Evolutionary conservation across 2,113 vertebrate genomes (phyloP).

Genomic region (Oplegnathus fasciatus): DNA sequence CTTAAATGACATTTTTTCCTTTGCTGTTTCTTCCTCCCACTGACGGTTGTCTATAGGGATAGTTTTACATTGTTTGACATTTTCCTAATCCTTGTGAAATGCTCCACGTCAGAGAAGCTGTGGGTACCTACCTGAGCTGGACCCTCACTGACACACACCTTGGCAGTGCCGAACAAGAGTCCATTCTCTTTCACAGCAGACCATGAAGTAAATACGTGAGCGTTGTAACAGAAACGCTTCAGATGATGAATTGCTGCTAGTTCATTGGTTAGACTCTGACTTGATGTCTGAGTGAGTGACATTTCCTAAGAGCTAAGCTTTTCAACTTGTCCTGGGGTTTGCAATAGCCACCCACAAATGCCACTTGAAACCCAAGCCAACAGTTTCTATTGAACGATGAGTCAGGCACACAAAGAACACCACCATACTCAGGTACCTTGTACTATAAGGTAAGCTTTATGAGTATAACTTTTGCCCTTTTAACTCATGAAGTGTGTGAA

Average conservation of each 20-base stretch:
- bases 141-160: conserved; percentile 65
- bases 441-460: neutral
- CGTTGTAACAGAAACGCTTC: conserved; percentile 67
- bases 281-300: conserved; percentile 64
- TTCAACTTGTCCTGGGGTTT: conserved; percentile 62
- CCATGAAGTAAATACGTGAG: conserved; percentile 80
- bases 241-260: conserved; percentile 72
- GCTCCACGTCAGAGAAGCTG: conserved; percentile 68
- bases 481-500: neutral
- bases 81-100: conserved; percentile 75
- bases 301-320: conserved; percentile 77
- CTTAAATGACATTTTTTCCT: conserved; percentile 2
- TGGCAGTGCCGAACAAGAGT: conserved; percentile 73
- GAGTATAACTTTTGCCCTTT: neutral
- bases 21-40: neutral
- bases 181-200: conserved; percentile 76
- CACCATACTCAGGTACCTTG: neutral
- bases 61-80: conserved; percentile 84
- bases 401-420: conserved; percentile 47
- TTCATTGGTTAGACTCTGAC: conserved; percentile 61
- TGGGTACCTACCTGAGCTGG: conserved; percentile 72
- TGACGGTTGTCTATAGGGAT: conserved; percentile 54
- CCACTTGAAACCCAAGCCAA: conserved; percentile 69
- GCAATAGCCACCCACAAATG: conserved; percentile 69
- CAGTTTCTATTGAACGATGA: conserved; percentile 68